Evolutionary conservation across 2,113 vertebrate genomes (phyloP).

Genomic region (Protomyctophum bolini): DNA sequence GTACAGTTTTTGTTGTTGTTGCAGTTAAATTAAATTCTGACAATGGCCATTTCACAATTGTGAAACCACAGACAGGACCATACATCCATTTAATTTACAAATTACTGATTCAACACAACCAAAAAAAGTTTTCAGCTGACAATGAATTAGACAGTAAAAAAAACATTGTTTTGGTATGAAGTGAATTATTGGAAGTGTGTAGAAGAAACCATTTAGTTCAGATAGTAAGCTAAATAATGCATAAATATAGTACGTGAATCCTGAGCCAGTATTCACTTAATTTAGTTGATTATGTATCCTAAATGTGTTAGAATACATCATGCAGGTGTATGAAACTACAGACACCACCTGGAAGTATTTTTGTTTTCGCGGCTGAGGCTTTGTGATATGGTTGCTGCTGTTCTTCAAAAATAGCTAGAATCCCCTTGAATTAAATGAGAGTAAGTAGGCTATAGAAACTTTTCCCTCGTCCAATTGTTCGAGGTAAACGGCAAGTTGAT

Average conservation of each 20-base stretch:
- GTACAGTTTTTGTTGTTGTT: too few relatives aligned
- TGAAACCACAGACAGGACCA: conserved; percentile 34
- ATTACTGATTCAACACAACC: background rate
- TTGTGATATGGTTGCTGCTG: background rate
- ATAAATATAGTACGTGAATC: too few relatives aligned
- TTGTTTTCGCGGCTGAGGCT: conserved; percentile 9
- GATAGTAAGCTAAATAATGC: background rate
- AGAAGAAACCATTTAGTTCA: conserved; percentile 12
- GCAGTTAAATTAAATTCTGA: background rate
- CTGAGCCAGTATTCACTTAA: too few relatives aligned
- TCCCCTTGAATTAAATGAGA: conserved; percentile 18
- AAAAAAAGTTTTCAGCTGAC: too few relatives aligned
- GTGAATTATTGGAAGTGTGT: conserved; percentile 18
- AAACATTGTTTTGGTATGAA: conserved; percentile 2
- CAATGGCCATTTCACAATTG: background rate
- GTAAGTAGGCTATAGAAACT: conserved; percentile 9
- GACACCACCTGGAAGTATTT: too few relatives aligned
- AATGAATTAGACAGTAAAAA: background rate
- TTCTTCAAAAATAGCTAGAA: background rate
- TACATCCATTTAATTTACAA: conserved; percentile 20
- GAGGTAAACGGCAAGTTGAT: conserved; percentile 22
- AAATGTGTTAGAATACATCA: background rate
- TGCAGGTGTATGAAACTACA: too few relatives aligned
- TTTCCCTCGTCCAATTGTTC: conserved; percentile 12
- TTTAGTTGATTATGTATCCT: too few relatives aligned